phyloP scores from a whole-genome alignment of 2,888 invertebrate genomes.

The Heteropelma amictum region DNA sequence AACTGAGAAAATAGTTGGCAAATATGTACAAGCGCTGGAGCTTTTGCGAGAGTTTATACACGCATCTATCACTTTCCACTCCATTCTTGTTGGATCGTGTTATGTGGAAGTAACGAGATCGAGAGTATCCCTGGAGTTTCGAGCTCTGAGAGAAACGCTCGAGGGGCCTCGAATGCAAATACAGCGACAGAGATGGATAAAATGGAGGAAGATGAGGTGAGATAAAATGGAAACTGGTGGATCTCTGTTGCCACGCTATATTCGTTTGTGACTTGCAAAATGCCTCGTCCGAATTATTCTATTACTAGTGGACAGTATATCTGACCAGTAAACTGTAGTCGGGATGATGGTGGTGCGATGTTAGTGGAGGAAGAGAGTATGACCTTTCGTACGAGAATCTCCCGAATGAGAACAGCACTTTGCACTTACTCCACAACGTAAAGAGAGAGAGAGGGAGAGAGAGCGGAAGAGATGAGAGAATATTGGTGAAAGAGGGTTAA shows the following conservation, averaged over 20 bases:
- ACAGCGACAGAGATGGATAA: slow-evolving; percentile 12
- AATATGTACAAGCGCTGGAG: background rate
- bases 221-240: too few relatives aligned
- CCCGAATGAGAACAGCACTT: slow-evolving; percentile 67
- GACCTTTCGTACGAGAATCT: slow-evolving; percentile 67
- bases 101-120: slow-evolving; percentile 7
- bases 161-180: slow-evolving; percentile 42
- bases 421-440: slow-evolving; percentile 67
- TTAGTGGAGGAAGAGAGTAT: slow-evolving; percentile 52
- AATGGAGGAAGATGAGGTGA: background rate
- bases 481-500: slow-evolving; percentile 57
- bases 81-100: background rate
- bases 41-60: background rate
- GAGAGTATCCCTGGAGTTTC: slow-evolving; percentile 4
- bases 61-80: background rate
- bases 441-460: background rate
- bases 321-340: slow-evolving; percentile 52
- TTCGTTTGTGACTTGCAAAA: slow-evolving; percentile 18
- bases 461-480: background rate
- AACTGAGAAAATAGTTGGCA: background rate
- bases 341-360: slow-evolving; percentile 41
- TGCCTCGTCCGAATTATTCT: slow-evolving; percentile 35
- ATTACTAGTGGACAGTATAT: slow-evolving; percentile 45
- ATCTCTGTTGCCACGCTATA: slow-evolving; percentile 5
- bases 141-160: slow-evolving; percentile 20